Evolutionary conservation across 1,140 invertebrate genomes (phyloP), one percentile per base, ranked within the genome.

Genomic region (Himalopsyche phryganea): DNA sequence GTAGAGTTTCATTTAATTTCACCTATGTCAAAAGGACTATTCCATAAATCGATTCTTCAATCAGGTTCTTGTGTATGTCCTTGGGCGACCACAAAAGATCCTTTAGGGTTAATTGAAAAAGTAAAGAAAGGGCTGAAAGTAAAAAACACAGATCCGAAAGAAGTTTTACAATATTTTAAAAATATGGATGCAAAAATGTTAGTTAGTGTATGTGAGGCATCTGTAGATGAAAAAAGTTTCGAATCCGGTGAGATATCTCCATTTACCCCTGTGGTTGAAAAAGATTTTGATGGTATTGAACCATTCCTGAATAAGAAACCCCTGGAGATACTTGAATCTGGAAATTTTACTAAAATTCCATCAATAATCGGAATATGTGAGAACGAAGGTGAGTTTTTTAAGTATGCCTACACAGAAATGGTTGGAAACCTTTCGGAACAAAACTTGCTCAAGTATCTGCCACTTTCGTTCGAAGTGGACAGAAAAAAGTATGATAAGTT

Each of bases 81-180:
- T 19, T 90, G 86, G 86, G 79, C 85, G 15, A 75, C 83, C 15
- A 76, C 81, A 41, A 68, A 70, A 20, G 72, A 81, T 45, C 71
- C 83, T 0, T 70, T 75, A 46, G 70, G 77, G 53, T 75, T 82
- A 60, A 81, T 85, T 11, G 35, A 45, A 15, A 9, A 35, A 36
- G 10, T 61, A 36, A 47, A 23, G 9, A 19, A 50, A 19, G 18
- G 14, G 15, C 38, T 61, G 4, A 52, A 41, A 11, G 20, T 41
- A 10, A 35, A 50, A 11, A 20, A 17, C 7, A 54, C 41, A 17
- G 59, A 68, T 41, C 65, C 68, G 23, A 55, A 68, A 48, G 56
- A 70, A 33, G 49, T 77, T 20, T 59, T 73, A 0, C 56, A 69
- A 17, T 69, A 62, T 48, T 61, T 76, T 15, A 72, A 71, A 63